phyloP scores from a whole-genome alignment of 1,140 invertebrate species.

The Marisa cornuarietis region DNA sequence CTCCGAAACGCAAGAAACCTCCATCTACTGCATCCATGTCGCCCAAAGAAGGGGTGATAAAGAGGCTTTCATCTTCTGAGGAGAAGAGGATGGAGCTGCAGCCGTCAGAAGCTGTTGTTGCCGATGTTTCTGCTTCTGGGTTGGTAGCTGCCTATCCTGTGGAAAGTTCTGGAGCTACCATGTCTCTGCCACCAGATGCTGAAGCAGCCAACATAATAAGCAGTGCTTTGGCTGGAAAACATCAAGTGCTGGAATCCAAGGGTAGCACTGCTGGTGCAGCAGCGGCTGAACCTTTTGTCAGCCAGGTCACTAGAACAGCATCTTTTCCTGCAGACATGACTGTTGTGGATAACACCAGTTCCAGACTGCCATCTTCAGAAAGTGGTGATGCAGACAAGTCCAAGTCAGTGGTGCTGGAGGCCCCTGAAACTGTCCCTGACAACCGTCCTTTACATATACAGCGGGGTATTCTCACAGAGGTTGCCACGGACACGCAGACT shows the following conservation, averaged over 20 bases:
- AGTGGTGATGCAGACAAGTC: background rate
- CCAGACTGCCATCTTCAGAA: background rate
- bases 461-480: constrained; percentile 11
- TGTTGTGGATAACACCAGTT: background rate
- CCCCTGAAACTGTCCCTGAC: background rate
- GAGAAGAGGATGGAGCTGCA: too few species aligned
- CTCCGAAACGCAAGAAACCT: constrained; percentile 25
- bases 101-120: too few species aligned
- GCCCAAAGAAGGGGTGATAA: too few species aligned
- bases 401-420: background rate
- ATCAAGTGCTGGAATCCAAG: too few species aligned
- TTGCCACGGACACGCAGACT: constrained; percentile 9
- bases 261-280: too few species aligned
- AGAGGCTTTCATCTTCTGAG: too few species aligned
- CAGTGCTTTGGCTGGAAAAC: too few species aligned
- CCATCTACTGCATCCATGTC: constrained; percentile 17
- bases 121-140: too few species aligned
- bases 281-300: too few species aligned
- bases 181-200: background rate
- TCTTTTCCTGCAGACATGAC: background rate
- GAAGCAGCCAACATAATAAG: too few species aligned
- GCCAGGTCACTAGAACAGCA: background rate
- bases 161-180: too few species aligned
- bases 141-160: too few species aligned
- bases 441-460: background rate